phyloP scores from a whole-genome alignment of 2,888 invertebrate genomes.

The Thymelicus acteon region DNA sequence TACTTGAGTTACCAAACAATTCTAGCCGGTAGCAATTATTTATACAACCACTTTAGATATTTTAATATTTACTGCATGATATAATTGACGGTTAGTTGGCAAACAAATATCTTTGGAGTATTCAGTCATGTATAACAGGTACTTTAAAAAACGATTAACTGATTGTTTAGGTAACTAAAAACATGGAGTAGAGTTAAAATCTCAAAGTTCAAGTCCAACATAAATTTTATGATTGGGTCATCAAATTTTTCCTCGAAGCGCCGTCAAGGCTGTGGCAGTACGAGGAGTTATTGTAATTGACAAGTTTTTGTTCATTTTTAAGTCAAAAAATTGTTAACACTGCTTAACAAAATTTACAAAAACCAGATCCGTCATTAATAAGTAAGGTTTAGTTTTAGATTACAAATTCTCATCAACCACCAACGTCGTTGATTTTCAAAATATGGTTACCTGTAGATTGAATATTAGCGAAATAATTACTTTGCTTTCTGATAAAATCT shows the following conservation, averaged over 20 bases:
- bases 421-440: too few species aligned
- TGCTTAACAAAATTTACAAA: too few species aligned
- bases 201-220: neutral
- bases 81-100: neutral
- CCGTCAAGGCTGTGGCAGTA: neutral
- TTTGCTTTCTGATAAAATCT: too few species aligned
- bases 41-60: slow-evolving; percentile 12
- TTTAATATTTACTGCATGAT: neutral
- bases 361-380: too few species aligned
- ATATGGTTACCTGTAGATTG: too few species aligned
- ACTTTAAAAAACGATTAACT: too few species aligned
- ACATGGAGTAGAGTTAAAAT: neutral
- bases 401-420: too few species aligned
- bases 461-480: too few species aligned
- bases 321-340: neutral
- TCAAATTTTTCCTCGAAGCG: neutral
- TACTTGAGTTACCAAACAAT: slow-evolving; percentile 22
- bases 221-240: too few species aligned
- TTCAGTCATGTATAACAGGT: neutral
- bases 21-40: slow-evolving; percentile 12
- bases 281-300: neutral
- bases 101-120: neutral
- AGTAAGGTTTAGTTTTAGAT: too few species aligned
- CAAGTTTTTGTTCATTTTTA: neutral
- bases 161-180: neutral